These are phyloP conservation scores for Sorex fumeus DNA, from an alignment of 2,113 vertebrate genomes.

Conservation along the genomic window DNA sequence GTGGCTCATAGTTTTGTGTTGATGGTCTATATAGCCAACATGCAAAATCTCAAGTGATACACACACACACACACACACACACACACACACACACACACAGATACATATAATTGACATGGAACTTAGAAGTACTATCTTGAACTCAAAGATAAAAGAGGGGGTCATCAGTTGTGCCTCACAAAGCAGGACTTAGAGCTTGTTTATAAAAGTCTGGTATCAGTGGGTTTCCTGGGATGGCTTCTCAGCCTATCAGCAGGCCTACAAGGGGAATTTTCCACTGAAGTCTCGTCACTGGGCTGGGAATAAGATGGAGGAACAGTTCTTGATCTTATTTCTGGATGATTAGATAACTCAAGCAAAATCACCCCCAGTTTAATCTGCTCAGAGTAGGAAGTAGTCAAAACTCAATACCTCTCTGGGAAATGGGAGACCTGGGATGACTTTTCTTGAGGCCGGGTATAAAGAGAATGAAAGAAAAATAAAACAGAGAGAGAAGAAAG, in stretches of 20 bases:
- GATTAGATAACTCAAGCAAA: background rate
- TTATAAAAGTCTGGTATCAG: conserved; percentile 13
- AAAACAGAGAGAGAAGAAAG: background rate
- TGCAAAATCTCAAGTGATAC: background rate
- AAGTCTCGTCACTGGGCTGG: background rate
- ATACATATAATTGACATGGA: background rate
- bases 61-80: background rate
- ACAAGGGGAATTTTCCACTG: background rate
- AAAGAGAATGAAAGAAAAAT: background rate
- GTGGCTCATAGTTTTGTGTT: background rate
- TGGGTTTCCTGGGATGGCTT: background rate
- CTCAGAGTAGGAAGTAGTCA: background rate
- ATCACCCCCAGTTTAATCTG: background rate
- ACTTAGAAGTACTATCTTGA: conserved; percentile 19
- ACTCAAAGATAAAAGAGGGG: background rate
- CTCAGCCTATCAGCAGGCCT: background rate
- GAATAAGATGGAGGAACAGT: background rate
- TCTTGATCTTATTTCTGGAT: background rate
- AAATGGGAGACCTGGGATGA: background rate
- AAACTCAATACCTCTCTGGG: background rate
- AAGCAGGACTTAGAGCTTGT: conserved; percentile 21
- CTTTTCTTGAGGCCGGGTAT: background rate
- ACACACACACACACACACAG: background rate
- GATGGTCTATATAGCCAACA: background rate
- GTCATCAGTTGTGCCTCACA: background rate